Conservation (phyloP, 2,113 vertebrate species). For the Charina bottae region DNA sequence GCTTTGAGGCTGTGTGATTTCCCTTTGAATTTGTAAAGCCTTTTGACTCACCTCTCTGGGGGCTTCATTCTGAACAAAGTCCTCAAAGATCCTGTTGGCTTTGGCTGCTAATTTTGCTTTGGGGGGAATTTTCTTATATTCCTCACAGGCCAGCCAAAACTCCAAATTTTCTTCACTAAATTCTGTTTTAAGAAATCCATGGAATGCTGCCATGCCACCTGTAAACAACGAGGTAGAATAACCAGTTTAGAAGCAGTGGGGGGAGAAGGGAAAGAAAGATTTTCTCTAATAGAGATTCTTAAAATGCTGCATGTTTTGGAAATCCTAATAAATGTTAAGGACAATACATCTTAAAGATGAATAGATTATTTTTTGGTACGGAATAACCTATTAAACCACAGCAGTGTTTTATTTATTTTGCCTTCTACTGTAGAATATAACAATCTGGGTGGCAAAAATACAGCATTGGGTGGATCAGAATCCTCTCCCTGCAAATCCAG, state of each 20-base stretch:
- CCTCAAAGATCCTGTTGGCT: slow-evolving; percentile 90
- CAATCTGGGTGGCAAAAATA: not conserved
- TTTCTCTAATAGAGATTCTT: not conserved
- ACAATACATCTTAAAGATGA: not conserved
- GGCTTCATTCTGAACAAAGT: slow-evolving; percentile 88
- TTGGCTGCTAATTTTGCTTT: slow-evolving; percentile 80
- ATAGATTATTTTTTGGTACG: not conserved
- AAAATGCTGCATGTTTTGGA: not conserved
- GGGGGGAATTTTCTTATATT: slow-evolving; percentile 85
- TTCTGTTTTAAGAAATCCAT: slow-evolving; percentile 89
- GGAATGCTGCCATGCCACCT: slow-evolving; percentile 91
- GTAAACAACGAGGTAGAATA: slow-evolving; percentile 41
- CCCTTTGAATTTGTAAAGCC: not conserved
- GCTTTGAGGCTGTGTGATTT: not conserved
- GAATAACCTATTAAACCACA: not conserved
- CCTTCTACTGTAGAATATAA: not conserved
- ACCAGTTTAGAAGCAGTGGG: not conserved
- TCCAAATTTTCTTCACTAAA: slow-evolving; percentile 97
- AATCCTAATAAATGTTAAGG: not conserved
- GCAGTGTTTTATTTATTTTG: not conserved
- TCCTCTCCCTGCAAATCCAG: not conserved
- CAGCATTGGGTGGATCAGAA: not conserved
- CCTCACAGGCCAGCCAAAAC: slow-evolving; percentile 96
- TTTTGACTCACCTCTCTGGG: slow-evolving; percentile 86
- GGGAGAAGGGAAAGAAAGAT: not conserved